Conservation (phyloP, 64 coral and sea anemone genomes). For the Acropora tenuis region DNA sequence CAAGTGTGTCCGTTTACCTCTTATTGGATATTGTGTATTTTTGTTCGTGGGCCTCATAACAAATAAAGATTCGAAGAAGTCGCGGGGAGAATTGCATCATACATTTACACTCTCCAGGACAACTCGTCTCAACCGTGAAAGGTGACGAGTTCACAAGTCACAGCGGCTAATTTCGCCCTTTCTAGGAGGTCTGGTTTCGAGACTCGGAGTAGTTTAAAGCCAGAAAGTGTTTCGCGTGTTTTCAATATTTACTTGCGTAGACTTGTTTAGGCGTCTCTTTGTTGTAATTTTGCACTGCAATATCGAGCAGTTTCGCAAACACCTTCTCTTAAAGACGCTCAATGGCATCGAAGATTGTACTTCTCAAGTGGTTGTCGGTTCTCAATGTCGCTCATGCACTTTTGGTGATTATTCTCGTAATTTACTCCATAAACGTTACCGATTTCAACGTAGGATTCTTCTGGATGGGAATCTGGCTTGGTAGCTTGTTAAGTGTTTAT, state of each 20-base stretch:
- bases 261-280: background rate
- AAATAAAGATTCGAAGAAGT: no score
- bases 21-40: no score
- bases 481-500: constrained; percentile 23
- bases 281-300: background rate
- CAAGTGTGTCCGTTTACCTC: no score
- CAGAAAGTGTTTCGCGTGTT: no score
- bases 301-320: background rate
- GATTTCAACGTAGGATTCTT: constrained; percentile 30
- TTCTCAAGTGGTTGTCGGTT: background rate
- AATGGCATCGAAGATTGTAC: constrained; percentile 30
- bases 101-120: no score
- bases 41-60: no score
- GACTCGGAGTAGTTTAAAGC: background rate
- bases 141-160: no score
- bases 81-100: no score
- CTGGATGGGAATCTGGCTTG: constrained; percentile 75
- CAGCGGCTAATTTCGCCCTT: no score
- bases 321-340: no score
- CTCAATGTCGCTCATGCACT: constrained; percentile 29
- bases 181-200: background rate
- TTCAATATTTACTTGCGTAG: no score
- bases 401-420: constrained; percentile 6
- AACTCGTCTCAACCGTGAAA: no score
- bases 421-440: constrained; percentile 32